phyloP scores from a whole-genome alignment of 2,797 vertebrate genomes.

The Premnoplex brunnescens region DNA sequence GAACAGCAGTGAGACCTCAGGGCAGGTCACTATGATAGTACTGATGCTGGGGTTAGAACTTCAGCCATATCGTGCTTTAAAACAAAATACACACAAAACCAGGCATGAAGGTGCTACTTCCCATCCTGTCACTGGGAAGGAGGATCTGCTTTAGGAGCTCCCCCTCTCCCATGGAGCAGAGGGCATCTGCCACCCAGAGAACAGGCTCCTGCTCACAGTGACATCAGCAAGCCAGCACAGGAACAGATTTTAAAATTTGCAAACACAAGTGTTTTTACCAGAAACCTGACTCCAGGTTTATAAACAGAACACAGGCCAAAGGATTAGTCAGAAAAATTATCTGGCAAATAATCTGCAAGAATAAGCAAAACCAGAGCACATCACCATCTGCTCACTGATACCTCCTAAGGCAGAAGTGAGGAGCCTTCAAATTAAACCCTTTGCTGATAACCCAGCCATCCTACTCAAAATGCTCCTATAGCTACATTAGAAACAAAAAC shows the following conservation, averaged over 20 bases:
- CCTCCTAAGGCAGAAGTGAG: neutral
- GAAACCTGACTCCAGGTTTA: constrained; percentile 34
- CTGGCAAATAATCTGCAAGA: constrained; percentile 52
- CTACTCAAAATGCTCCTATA: neutral
- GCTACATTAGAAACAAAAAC: neutral
- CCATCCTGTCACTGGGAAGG: neutral
- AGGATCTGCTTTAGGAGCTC: neutral
- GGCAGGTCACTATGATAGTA: neutral
- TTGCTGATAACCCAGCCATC: neutral
- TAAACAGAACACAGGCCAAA: constrained; percentile 47
- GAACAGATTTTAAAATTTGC: constrained; percentile 35
- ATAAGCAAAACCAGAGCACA: constrained; percentile 35
- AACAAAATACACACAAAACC: neutral
- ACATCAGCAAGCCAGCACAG: neutral
- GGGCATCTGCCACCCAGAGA: neutral
- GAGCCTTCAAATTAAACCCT: neutral
- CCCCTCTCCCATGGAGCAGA: neutral
- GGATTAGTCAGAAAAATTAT: constrained; percentile 55
- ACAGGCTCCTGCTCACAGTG: neutral
- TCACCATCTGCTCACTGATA: constrained; percentile 32
- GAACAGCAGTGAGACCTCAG: neutral
- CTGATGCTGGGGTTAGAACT: neutral
- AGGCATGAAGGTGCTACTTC: neutral
- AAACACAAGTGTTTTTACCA: constrained; percentile 44
- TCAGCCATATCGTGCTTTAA: neutral